phyloP scores from a whole-genome alignment of 2,888 invertebrate genomes.

The Chalcosyrphus nemorum region DNA sequence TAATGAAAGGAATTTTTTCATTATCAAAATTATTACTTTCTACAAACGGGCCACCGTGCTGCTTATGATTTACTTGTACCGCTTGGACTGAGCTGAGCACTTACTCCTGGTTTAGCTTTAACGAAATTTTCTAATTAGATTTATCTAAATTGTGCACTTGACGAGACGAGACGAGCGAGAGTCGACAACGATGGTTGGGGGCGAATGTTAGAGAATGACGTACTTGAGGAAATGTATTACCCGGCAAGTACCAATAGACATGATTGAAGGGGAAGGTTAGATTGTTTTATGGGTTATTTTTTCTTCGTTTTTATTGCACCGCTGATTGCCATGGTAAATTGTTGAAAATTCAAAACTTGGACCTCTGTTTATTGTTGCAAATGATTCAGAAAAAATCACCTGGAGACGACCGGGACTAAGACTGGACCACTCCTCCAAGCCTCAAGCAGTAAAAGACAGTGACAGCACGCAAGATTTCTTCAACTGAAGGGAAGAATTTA shows the following conservation, averaged over 20 bases:
- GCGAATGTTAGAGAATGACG: constrained; percentile 11
- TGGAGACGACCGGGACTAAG: too few species aligned
- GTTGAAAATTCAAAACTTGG: too few species aligned
- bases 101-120: constrained; percentile 29
- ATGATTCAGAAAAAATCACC: too few species aligned
- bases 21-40: constrained; percentile 72
- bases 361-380: too few species aligned
- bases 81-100: constrained; percentile 18
- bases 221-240: constrained; percentile 39
- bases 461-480: too few species aligned
- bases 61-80: constrained; percentile 55
- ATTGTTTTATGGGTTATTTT: neutral
- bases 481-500: too few species aligned
- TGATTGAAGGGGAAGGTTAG: neutral
- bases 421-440: too few species aligned
- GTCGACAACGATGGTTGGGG: neutral
- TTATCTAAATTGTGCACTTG: constrained; percentile 69
- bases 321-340: constrained; percentile 2
- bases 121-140: constrained; percentile 68
- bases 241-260: neutral
- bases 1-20: constrained; percentile 74
- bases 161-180: too few species aligned
- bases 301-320: constrained; percentile 18
- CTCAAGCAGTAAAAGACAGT: too few species aligned
- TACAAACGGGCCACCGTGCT: neutral